Conservation (phyloP, 2,888 invertebrate genomes). For the Athalia cordata region DNA sequence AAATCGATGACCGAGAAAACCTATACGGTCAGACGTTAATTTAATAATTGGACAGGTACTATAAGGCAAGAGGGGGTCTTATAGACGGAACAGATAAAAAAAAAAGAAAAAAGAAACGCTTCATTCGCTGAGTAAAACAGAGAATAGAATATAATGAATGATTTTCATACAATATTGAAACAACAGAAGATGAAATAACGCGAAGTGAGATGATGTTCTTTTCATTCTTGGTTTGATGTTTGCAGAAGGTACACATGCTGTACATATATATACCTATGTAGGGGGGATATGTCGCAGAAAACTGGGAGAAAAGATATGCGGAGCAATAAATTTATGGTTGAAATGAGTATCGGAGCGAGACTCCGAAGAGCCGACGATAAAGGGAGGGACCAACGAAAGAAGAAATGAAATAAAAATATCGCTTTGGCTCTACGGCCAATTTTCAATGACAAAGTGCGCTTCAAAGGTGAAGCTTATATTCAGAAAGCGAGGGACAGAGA, state of each 20-base stretch:
- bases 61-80: neutral
- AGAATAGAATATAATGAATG: too few relatives aligned
- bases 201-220: too few relatives aligned
- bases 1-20: constrained; percentile 30
- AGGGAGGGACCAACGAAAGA: neutral
- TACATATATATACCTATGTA: neutral
- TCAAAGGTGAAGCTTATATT: constrained; percentile 30
- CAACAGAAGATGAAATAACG: too few relatives aligned
- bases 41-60: constrained; percentile 23
- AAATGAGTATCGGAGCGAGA: neutral
- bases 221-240: too few relatives aligned
- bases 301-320: neutral
- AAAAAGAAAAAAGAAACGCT: neutral
- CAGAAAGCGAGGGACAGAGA: neutral
- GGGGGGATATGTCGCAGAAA: neutral
- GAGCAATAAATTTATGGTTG: neutral
- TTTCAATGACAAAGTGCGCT: constrained; percentile 31
- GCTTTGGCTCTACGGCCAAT: constrained; percentile 25
- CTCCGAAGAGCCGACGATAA: neutral
- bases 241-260: too few relatives aligned
- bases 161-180: too few relatives aligned
- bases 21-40: constrained; percentile 21
- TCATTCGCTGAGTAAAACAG: neutral
- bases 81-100: neutral
- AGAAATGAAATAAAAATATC: constrained; percentile 41